These are phyloP conservation scores for Vidua chalybeata DNA, from an alignment of 2,113 vertebrate genomes.

Conservation along the genomic window DNA sequence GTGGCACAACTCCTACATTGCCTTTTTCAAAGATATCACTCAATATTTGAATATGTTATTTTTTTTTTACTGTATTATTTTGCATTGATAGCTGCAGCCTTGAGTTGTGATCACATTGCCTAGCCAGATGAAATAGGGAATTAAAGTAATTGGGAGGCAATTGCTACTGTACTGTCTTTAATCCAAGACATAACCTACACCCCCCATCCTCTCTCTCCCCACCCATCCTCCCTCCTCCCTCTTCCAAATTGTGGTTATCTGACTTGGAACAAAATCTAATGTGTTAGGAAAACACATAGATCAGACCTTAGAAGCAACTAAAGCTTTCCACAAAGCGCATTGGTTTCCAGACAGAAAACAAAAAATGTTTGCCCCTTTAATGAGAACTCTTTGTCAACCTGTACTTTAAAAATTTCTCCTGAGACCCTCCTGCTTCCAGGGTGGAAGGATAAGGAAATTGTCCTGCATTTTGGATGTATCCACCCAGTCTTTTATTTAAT, in stretches of 20 bases:
- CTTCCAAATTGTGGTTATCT: background rate
- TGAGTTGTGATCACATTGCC: background rate
- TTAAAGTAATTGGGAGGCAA: background rate
- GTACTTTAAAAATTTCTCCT: background rate
- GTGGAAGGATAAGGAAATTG: background rate
- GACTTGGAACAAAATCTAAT: background rate
- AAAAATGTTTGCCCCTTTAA: background rate
- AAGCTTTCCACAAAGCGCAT: background rate
- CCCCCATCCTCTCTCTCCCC: rapidly evolving
- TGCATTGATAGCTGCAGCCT: background rate
- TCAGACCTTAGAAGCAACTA: background rate
- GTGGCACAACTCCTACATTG: conserved; percentile 54
- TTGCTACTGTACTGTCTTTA: background rate
- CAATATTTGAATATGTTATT: conserved; percentile 2
- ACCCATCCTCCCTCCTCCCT: rapidly evolving
- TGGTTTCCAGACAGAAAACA: background rate
- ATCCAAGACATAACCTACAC: background rate
- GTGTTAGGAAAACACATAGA: background rate
- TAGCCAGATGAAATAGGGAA: background rate
- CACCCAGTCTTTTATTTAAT: background rate
- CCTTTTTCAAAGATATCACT: conserved; percentile 20
- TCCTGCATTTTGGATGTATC: background rate
- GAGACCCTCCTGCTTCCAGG: background rate
- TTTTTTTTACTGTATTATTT: background rate
- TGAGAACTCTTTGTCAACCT: background rate